Conservation (phyloP, 2,797 vertebrate species). For the Otolemur crassicaudatus region DNA sequence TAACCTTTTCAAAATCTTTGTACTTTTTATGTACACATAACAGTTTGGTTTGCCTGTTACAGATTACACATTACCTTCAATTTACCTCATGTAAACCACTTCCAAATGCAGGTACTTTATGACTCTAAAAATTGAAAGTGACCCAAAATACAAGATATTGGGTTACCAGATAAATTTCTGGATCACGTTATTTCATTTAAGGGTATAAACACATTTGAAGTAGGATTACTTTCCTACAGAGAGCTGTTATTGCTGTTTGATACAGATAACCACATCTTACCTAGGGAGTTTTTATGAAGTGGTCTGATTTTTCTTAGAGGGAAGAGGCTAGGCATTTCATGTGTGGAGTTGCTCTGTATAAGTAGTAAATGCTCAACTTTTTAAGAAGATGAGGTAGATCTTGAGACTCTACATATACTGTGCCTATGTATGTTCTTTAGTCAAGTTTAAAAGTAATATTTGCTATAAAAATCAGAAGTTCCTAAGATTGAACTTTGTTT, state of each 20-base stretch:
- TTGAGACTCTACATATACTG: neutral
- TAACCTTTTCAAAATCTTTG: constrained; percentile 29
- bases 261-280: neutral
- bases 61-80: neutral
- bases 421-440: neutral
- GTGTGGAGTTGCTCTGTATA: neutral
- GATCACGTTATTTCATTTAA: constrained; percentile 3
- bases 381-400: neutral
- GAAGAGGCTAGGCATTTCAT: neutral
- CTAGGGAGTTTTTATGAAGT: constrained; percentile 32
- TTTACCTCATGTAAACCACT: constrained; percentile 28
- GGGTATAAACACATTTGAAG: constrained; percentile 7
- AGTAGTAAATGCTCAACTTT: constrained; percentile 9
- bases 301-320: constrained; percentile 11
- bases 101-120: constrained; percentile 20
- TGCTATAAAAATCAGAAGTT: constrained; percentile 37
- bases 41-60: constrained; percentile 34
- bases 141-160: constrained; percentile 15
- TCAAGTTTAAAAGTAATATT: constrained; percentile 58
- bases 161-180: constrained; percentile 49
- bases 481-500: constrained; percentile 51
- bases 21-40: neutral
- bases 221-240: neutral
- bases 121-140: constrained; percentile 12
- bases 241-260: neutral